A percentile compares a stretch with the other conserved stretches of the same genome.
Conservation (phyloP, 2,113 vertebrate species). For the Centrocercus urophasianus region DNA sequence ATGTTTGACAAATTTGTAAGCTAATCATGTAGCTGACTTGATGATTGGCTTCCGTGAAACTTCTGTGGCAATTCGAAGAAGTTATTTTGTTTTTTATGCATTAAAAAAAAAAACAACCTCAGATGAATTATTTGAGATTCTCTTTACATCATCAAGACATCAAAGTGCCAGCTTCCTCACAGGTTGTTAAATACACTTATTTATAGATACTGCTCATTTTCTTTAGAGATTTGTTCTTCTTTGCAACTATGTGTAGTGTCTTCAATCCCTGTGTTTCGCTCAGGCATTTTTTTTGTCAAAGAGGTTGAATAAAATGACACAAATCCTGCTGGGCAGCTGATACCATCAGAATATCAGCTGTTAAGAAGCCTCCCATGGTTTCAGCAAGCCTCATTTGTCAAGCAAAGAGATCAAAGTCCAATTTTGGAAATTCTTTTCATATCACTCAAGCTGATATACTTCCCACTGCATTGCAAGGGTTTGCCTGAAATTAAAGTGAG, state of each 20-base stretch:
- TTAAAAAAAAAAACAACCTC: not conserved
- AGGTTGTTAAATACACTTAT: not conserved
- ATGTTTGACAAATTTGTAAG: not conserved
- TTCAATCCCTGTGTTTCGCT: not conserved
- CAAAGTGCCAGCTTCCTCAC: not conserved
- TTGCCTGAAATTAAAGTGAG: conserved; percentile 43
- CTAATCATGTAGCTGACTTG: not conserved
- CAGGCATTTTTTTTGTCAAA: conserved; percentile 4
- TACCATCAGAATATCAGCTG: not conserved
- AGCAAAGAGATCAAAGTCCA: not conserved
- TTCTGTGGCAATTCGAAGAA: not conserved
- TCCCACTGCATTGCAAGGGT: conserved; percentile 26
- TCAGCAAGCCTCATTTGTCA: conserved; percentile 19
- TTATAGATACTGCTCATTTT: not conserved
- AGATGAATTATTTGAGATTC: not conserved
- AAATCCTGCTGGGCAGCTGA: conserved; percentile 8
- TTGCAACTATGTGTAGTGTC: not conserved
- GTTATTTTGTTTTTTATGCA: not conserved
- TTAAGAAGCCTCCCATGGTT: not conserved
- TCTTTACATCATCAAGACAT: not conserved
- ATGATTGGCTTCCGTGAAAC: not conserved
- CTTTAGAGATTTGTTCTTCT: not conserved
- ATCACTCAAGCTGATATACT: conserved; percentile 8
- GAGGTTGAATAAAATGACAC: not conserved
- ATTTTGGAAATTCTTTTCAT: conserved; percentile 8